Percentiles rank a stretch among this genome's conserved stretches.
phyloP scores from a whole-genome alignment of 2,888 invertebrate genomes.

The Nymphalis polychloros region DNA sequence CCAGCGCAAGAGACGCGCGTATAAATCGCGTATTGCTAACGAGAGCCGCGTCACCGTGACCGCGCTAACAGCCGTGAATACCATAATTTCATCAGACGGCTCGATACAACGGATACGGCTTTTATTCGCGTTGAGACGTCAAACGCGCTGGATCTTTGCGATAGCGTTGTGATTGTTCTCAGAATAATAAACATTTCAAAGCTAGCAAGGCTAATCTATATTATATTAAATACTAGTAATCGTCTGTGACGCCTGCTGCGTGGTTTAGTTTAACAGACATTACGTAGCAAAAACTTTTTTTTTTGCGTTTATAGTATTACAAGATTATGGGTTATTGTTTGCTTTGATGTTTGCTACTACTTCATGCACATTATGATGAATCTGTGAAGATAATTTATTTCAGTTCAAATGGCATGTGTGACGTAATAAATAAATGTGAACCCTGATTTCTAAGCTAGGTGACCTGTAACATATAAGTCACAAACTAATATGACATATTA shows the following conservation, averaged over 20 bases:
- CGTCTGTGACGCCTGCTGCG: neutral
- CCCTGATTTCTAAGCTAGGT: too few species aligned
- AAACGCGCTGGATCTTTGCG: constrained; percentile 13
- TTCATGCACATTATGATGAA: too few species aligned
- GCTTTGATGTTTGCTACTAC: too few species aligned
- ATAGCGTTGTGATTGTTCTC: constrained; percentile 17
- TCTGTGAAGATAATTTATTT: too few species aligned
- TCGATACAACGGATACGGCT: constrained; percentile 26
- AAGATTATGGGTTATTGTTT: too few species aligned
- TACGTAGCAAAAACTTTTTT: neutral
- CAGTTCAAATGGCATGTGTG: too few species aligned
- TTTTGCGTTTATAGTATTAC: too few species aligned
- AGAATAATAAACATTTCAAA: constrained; percentile 18
- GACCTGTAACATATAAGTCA: too few species aligned
- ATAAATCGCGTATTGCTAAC: constrained; percentile 38
- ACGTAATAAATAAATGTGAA: too few species aligned
- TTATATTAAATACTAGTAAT: constrained; percentile 1
- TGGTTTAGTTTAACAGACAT: neutral
- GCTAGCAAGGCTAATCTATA: neutral
- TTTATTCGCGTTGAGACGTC: constrained; percentile 14
- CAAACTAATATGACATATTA: too few species aligned
- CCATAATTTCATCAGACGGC: constrained; percentile 35
- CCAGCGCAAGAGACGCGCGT: constrained; percentile 45
- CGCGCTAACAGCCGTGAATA: constrained; percentile 23
- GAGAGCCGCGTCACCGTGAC: constrained; percentile 35